Evolutionary conservation across 2,888 invertebrate genomes (phyloP).

Genomic region (Apotomis betuletana): DNA sequence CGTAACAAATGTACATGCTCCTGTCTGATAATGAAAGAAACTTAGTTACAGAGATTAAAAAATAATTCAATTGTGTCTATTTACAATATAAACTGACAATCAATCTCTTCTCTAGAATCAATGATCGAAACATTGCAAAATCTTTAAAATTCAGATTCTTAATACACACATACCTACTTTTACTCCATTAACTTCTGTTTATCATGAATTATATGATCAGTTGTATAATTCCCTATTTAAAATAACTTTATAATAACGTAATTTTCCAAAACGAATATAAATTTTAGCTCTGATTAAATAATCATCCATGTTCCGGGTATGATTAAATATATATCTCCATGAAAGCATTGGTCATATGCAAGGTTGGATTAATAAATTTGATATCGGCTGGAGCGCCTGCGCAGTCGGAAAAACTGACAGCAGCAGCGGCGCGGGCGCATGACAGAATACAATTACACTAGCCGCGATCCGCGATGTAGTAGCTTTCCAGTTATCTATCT

Average conservation of each 20-base stretch:
- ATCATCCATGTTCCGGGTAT: background rate
- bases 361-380: background rate
- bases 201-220: too few relatives aligned
- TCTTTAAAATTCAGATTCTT: too few relatives aligned
- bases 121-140: too few relatives aligned
- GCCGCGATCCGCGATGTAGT: slow-evolving; percentile 17
- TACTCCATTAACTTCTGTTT: too few relatives aligned
- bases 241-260: background rate
- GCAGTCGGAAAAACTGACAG: slow-evolving; percentile 15
- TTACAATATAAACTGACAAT: too few relatives aligned
- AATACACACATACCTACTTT: too few relatives aligned
- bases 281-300: background rate
- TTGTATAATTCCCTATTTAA: slow-evolving; percentile 10
- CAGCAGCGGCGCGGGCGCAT: slow-evolving; percentile 5
- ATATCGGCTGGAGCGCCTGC: slow-evolving; percentile 9
- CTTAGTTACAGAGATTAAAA: too few relatives aligned
- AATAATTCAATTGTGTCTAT: too few relatives aligned
- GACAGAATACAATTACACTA: slow-evolving; percentile 39
- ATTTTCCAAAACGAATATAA: background rate
- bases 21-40: too few relatives aligned
- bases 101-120: too few relatives aligned
- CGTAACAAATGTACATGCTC: too few relatives aligned
- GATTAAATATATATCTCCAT: background rate
- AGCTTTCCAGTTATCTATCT: background rate
- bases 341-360: background rate